phyloP scores from a whole-genome alignment of 2,888 invertebrate genomes.

The Pseudoips prasinana region DNA sequence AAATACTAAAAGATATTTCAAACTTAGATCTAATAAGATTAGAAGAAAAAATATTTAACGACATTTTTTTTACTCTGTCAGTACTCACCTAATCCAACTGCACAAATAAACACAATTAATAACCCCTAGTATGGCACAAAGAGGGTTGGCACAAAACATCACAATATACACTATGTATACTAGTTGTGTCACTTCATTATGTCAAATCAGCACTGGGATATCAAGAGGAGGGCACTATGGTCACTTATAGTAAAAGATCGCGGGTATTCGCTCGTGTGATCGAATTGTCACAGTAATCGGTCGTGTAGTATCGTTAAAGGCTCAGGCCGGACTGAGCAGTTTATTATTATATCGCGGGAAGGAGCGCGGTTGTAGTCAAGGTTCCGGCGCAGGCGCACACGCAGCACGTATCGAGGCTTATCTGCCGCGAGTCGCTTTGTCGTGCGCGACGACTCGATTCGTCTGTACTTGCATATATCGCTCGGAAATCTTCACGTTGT shows the following conservation, averaged over 20 bases:
- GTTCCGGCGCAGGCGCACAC: constrained; percentile 62
- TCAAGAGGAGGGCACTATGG: too few species aligned
- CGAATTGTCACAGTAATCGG: constrained; percentile 50
- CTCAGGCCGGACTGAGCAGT: constrained; percentile 72
- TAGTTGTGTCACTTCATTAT: constrained; percentile 58
- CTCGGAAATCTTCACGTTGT: background rate
- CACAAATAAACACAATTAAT: constrained; percentile 44
- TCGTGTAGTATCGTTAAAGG: constrained; percentile 75
- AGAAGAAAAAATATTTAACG: too few species aligned
- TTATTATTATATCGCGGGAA: constrained; percentile 75
- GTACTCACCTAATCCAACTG: constrained; percentile 57
- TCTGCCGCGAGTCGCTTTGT: constrained; percentile 63
- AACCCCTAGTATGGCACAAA: constrained; percentile 66
- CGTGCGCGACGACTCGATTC: constrained; percentile 35
- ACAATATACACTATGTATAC: constrained; percentile 69
- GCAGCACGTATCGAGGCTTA: constrained; percentile 65
- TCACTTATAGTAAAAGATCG: too few species aligned
- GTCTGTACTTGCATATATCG: constrained; percentile 38
- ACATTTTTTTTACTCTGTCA: constrained; percentile 1
- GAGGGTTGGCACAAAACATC: constrained; percentile 72
- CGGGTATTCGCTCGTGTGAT: constrained; percentile 35
- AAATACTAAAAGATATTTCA: too few species aligned
- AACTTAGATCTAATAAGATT: too few species aligned
- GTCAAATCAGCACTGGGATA: constrained; percentile 31
- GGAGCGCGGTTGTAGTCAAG: constrained; percentile 73